Percentiles rank a stretch among this genome's conserved stretches.
These are phyloP conservation scores for Blera fallax DNA, from an alignment of 2,888 invertebrate species.

Conservation along the genomic window DNA sequence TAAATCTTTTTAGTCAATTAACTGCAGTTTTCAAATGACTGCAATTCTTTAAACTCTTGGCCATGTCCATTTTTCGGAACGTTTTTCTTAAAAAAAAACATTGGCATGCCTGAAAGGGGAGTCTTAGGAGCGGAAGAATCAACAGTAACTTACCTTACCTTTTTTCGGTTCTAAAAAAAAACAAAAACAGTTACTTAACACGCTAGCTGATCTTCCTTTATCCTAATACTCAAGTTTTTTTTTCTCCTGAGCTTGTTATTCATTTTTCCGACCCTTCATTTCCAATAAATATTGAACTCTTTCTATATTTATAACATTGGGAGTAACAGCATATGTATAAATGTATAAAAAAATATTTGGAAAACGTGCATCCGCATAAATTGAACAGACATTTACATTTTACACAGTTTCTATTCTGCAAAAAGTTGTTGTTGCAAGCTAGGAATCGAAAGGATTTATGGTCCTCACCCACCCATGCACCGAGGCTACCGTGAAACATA, in stretches of 20 bases:
- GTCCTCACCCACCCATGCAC: neutral
- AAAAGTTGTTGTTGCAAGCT: neutral
- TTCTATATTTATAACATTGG: neutral
- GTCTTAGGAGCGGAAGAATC: too few relatives aligned
- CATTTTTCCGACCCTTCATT: neutral
- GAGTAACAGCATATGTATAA: neutral
- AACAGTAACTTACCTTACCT: too few relatives aligned
- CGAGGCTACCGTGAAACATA: neutral
- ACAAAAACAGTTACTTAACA: too few relatives aligned
- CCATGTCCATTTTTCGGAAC: too few relatives aligned
- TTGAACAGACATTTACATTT: constrained; percentile 10
- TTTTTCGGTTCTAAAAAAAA: too few relatives aligned
- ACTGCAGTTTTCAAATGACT: too few relatives aligned
- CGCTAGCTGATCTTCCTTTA: neutral
- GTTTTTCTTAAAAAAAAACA: too few relatives aligned
- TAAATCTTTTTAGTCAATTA: too few relatives aligned
- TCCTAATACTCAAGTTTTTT: neutral
- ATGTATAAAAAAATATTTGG: neutral
- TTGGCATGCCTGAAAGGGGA: too few relatives aligned
- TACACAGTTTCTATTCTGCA: neutral
- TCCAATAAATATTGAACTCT: constrained; percentile 13
- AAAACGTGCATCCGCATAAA: neutral
- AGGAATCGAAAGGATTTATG: neutral
- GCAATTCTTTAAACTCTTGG: too few relatives aligned
- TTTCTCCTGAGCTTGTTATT: neutral